These are phyloP conservation scores for Peromyscus nudipes DNA, from an alignment of 2,797 vertebrate genomes.

Conservation along the genomic window DNA sequence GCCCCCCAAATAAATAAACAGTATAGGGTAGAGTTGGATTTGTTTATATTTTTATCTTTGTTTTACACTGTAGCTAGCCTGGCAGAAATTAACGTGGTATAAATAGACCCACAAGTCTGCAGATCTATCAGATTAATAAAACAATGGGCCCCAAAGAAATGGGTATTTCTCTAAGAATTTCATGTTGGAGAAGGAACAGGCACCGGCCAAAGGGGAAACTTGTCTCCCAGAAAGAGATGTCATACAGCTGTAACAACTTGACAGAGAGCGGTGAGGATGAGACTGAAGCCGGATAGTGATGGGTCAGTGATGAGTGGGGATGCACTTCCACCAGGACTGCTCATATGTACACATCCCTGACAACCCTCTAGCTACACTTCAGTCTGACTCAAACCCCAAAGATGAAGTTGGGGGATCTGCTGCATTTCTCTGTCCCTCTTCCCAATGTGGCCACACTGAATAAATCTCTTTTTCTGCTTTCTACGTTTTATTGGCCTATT, in stretches of 20 bases:
- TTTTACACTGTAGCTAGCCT: neutral
- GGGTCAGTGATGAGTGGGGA: neutral
- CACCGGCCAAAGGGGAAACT: neutral
- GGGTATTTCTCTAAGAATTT: neutral
- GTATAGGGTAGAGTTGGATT: neutral
- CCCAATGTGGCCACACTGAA: neutral
- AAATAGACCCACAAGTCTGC: neutral
- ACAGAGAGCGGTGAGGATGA: neutral
- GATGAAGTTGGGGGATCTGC: neutral
- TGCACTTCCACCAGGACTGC: neutral
- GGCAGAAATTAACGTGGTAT: neutral
- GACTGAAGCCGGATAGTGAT: neutral
- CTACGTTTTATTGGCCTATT: neutral
- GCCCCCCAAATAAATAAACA: neutral
- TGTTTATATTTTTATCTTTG: slow-evolving; percentile 18
- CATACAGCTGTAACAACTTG: neutral
- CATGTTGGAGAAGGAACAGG: neutral
- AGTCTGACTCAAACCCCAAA: neutral
- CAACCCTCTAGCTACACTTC: neutral
- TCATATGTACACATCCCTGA: neutral
- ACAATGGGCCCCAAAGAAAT: neutral
- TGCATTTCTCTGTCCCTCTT: neutral
- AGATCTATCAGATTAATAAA: neutral
- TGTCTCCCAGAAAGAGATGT: neutral
- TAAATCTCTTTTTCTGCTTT: neutral